Percentiles rank a stretch among this genome's conserved stretches.
phyloP scores from a whole-genome alignment of 2,113 vertebrate species.

The Amblyopsis rosae region DNA sequence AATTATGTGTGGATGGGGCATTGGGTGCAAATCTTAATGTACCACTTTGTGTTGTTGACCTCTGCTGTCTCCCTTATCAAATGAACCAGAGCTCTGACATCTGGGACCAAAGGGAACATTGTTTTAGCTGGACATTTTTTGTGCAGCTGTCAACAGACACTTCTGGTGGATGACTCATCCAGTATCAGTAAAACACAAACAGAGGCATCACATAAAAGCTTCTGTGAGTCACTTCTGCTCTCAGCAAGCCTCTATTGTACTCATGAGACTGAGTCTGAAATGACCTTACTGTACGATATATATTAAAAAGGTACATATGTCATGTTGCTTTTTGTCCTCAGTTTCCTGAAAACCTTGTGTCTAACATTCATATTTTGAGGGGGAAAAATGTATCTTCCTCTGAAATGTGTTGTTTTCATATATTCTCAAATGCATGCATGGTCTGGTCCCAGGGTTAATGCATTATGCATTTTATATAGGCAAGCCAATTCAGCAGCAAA shows the following conservation, averaged over 20 bases:
- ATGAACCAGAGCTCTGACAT: background rate
- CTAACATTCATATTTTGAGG: no score
- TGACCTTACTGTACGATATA: background rate
- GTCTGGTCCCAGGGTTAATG: no score
- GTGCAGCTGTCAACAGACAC: constrained; percentile 27
- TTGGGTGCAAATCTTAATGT: background rate
- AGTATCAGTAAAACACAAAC: constrained; percentile 29
- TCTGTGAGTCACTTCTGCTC: constrained; percentile 63
- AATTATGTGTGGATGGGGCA: background rate
- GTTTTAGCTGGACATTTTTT: constrained; percentile 8
- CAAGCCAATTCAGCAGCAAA: no score
- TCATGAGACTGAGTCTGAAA: constrained; percentile 22
- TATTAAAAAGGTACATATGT: background rate
- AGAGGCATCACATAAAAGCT: constrained; percentile 34
- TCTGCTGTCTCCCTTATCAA: background rate
- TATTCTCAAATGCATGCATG: no score
- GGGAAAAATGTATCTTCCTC: no score
- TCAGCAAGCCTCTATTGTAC: constrained; percentile 34
- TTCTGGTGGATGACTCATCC: constrained; percentile 28
- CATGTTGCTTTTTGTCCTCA: background rate
- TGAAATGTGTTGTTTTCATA: no score
- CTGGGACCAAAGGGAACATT: constrained; percentile 3
- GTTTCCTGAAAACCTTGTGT: background rate
- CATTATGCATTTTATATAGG: no score
- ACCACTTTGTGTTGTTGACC: background rate